Base-by-base conservation (phyloP, 2,113 vertebrate species). In the Pangasianodon gigas region DNA sequence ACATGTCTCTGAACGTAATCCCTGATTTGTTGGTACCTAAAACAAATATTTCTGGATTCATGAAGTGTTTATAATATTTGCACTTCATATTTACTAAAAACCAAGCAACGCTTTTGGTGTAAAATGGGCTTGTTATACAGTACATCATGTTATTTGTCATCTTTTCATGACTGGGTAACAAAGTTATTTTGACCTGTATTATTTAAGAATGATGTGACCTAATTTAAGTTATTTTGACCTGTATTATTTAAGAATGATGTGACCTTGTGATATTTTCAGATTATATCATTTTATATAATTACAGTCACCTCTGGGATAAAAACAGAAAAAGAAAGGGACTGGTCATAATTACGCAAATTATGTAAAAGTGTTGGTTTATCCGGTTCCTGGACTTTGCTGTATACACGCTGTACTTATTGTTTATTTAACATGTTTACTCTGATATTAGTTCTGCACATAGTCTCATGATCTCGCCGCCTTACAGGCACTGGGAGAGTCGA, bases 401-500 rank as follows among this genome's bases (percentile, higher is more conserved):
- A 2, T 26, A 26, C 74, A 77, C 21, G 3, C 71, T 44, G 0
- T 21, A 75, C 18, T 11, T 8, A 46, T 6, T 44, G 37, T 77
- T 77, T 77, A 46, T 75, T 75, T 75, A 37, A 71, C n/a, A 6
- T 18, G 69, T 41, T 74, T 21, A 74, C 13, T 32, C 32, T 19
- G 69, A 74, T 7, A 8, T 19, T 14, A 44, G 71, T 21, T 44
- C 18, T 75, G 71, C 41, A 21, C 71, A 9, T 8, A 44, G 71
- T 75, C 74, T 26, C 4, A 29, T 29, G 44, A 51, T 29, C 71
- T 24, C 46, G 44, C 4, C 4, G 46, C 44, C 11, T 1, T 32
- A 9, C 7, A 74, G 54, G 41, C 87, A 29, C 32, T 56, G 24
- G 54, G 85, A 85, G 75, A 88, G 89, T 87, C 77, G 81, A 94